phyloP scores from a whole-genome alignment of 2,113 vertebrate genomes.

The Oncorhynchus kisutch region DNA sequence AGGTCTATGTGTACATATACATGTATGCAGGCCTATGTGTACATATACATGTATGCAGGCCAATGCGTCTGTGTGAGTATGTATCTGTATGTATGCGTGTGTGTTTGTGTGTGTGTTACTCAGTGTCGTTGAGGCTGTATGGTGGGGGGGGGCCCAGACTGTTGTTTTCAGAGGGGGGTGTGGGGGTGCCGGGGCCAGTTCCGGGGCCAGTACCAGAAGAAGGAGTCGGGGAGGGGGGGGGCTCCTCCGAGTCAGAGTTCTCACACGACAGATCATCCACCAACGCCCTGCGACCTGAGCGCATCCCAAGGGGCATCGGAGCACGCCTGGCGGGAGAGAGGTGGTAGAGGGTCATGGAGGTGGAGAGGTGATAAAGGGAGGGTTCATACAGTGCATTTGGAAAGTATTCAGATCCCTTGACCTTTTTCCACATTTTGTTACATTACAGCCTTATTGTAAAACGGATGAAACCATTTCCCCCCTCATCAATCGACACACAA shows the following conservation, averaged over 20 bases:
- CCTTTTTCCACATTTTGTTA: too few species aligned
- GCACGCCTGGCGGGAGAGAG: conserved; percentile 58
- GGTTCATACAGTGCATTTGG: neutral
- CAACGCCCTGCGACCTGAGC: conserved; percentile 68
- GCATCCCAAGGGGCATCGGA: conserved; percentile 69
- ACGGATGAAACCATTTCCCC: too few species aligned
- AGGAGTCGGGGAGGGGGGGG: conserved; percentile 69
- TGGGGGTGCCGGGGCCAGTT: conserved; percentile 67
- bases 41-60: conserved; percentile 20
- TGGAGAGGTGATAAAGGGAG: neutral
- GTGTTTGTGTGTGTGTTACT: conserved; percentile 55
- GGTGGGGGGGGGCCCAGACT: conserved; percentile 69
- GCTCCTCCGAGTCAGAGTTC: conserved; percentile 78
- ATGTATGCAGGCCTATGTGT: conserved; percentile 8
- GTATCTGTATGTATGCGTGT: conserved; percentile 24
- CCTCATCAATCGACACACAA: too few species aligned
- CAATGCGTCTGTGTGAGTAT: conserved; percentile 28
- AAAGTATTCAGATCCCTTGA: too few species aligned
- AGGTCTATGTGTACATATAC: neutral
- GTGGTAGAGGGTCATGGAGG: neutral
- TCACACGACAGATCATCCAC: conserved; percentile 77
- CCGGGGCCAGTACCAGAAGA: conserved; percentile 64
- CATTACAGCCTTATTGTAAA: too few species aligned
- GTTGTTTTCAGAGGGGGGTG: conserved; percentile 70
- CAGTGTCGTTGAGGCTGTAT: conserved; percentile 70